Evolutionary conservation across 2,888 invertebrate genomes (phyloP).

Genomic region (Chironomus tentans): DNA sequence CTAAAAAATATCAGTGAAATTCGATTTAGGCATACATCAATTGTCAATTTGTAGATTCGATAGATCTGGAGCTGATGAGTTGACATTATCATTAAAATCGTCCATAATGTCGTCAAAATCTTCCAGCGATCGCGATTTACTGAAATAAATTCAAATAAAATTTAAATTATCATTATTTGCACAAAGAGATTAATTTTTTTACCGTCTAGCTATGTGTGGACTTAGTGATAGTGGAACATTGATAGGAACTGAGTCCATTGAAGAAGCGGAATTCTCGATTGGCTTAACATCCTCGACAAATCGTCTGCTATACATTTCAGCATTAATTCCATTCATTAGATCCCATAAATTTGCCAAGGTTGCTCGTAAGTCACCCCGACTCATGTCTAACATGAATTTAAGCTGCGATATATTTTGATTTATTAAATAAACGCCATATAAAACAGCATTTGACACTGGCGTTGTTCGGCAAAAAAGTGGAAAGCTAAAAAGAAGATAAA

Average conservation of each 20-base stretch:
- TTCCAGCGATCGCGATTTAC: conserved; percentile 10
- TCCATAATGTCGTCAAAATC: conserved; percentile 5
- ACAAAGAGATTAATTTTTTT: neutral
- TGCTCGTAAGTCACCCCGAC: conserved; percentile 34
- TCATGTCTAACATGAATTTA: conserved; percentile 34
- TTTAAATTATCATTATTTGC: neutral
- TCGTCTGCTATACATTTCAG: neutral
- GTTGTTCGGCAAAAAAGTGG: conserved; percentile 56
- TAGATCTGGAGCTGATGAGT: conserved; percentile 9
- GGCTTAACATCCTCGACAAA: neutral
- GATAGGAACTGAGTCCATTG: conserved; percentile 11
- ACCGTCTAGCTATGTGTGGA: neutral
- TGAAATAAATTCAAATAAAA: neutral
- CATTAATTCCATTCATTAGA: conserved; percentile 32
- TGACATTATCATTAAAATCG: neutral
- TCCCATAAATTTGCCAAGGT: conserved; percentile 38
- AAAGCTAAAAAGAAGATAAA: conserved; percentile 50
- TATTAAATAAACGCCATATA: conserved; percentile 82
- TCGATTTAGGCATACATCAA: neutral
- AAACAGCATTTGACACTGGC: conserved; percentile 45
- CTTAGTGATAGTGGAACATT: neutral
- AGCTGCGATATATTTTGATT: conserved; percentile 94
- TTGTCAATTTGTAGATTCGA: neutral
- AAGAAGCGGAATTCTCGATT: conserved; percentile 11
- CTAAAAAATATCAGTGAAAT: neutral